Conservation (phyloP, 2,797 vertebrate species). For the Tarsius wallacei region DNA sequence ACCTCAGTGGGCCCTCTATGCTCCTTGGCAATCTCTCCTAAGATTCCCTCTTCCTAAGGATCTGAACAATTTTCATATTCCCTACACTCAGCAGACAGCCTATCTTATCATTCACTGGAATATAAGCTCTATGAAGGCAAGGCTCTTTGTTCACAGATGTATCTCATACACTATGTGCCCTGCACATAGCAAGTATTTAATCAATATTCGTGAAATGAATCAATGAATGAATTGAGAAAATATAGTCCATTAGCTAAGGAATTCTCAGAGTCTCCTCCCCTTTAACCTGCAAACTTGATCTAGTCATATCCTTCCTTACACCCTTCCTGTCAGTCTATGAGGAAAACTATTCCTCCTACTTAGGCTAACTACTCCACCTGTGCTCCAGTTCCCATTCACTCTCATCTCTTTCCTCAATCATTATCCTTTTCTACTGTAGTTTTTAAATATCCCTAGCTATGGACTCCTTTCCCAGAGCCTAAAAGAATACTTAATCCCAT, state of each 20-base stretch:
- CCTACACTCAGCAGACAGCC: constrained; percentile 6
- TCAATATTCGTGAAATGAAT: neutral
- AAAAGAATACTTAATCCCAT: constrained; percentile 6
- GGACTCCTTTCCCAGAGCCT: constrained; percentile 28
- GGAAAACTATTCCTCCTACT: neutral
- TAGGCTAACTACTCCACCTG: neutral
- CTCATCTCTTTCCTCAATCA: neutral
- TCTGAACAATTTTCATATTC: neutral
- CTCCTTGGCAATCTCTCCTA: neutral
- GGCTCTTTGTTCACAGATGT: neutral
- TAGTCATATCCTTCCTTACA: neutral
- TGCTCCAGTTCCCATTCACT: neutral
- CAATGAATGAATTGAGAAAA: neutral
- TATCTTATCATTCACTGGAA: neutral
- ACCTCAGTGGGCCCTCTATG: neutral
- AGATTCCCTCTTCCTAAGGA: neutral
- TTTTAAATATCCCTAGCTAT: neutral
- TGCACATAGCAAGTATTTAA: neutral
- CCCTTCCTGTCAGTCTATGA: neutral
- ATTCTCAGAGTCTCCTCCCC: neutral
- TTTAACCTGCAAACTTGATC: constrained; percentile 16
- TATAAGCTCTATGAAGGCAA: neutral
- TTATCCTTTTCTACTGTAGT: neutral
- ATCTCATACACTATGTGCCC: neutral
- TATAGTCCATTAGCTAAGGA: neutral